Evolutionary conservation across 2,113 vertebrate genomes (phyloP), one percentile per base, ranked within the genome.

Genomic region (Brevimyrus niger): DNA sequence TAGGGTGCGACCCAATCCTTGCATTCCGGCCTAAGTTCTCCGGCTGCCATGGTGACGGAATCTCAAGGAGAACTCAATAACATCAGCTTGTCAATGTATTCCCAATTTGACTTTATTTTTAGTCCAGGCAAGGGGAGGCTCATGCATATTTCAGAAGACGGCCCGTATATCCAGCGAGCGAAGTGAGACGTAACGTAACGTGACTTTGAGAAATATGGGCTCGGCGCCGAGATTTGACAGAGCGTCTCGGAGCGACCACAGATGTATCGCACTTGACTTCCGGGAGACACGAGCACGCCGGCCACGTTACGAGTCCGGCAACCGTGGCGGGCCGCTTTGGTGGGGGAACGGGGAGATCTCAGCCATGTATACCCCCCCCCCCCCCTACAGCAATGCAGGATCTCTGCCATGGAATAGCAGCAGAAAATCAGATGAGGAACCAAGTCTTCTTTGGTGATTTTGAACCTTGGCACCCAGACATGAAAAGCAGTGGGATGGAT

Each of bases 51-150:
- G 94, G 95, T 94, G 94, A 93, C 91, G 92, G 84, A 94, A 94
- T 92, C 95, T 96, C 96, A 96, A 96, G 96, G 96, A 96, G 95
- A 96, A 94, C 95, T 95, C 96, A 96, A 96, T 96, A 96, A 96
- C 95, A 96, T 92, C 94, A 94, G 61, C 61, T 95, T 96, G 95
- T 96, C 96, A 95, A 96, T 96, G 96, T 95, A 96, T 96, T 96
- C 95, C 95, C 96, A 94, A 94, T 95, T 94, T 95, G 94, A 95
- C 95, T 95, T 94, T 96, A 96, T 96, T 96, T 96, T 96, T 96
- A 96, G 96, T 95, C 93, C 95, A 92, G 94, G 93, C 95, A 95
- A 96, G 95, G 94, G 91, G 91, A 93, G 92, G 93, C 95, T 96
- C 95, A 96, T 96, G 94, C 95, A 96, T 96, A 96, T 96, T 96